These are phyloP conservation scores for Merodon equestris DNA, from an alignment of 2,888 invertebrate genomes.

Conservation along the genomic window DNA sequence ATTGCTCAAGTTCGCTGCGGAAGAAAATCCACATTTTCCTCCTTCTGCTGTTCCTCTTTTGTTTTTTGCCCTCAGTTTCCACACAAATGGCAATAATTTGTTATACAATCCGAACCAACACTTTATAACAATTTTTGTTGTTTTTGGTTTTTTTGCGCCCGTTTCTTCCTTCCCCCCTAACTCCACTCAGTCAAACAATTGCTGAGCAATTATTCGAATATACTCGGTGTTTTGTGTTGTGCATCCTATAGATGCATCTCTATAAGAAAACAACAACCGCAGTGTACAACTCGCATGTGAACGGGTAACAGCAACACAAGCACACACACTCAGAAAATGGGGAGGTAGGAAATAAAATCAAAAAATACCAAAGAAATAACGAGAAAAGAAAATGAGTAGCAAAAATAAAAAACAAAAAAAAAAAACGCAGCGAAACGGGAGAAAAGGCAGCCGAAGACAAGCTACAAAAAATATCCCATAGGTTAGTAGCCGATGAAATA, in stretches of 20 bases:
- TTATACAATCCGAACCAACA: constrained; percentile 60
- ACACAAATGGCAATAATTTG: constrained; percentile 63
- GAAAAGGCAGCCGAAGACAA: constrained; percentile 39
- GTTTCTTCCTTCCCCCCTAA: not conserved
- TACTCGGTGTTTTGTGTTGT: no score
- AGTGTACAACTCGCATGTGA: not conserved
- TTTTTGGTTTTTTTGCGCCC: not conserved
- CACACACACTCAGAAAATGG: constrained; percentile 48
- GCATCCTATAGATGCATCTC: constrained; percentile 63
- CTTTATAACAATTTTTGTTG: constrained; percentile 15
- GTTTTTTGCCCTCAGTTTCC: constrained; percentile 17
- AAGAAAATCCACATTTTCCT: constrained; percentile 29
- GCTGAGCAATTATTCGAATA: constrained; percentile 44
- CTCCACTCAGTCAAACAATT: constrained; percentile 38
- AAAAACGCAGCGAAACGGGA: constrained; percentile 6
- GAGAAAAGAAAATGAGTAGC: no score
- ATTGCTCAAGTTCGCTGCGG: constrained; percentile 61
- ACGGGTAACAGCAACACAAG: constrained; percentile 32
- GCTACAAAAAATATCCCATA: constrained; percentile 65
- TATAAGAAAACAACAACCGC: constrained; percentile 3
- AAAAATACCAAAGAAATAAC: no score
- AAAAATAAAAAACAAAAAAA: no score
- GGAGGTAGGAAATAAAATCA: constrained; percentile 30
- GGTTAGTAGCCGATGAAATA: constrained; percentile 69
- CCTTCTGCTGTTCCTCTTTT: no score